Evolutionary conservation across 1,140 invertebrate species (phyloP), one percentile per base, ranked within the genome.

Genomic region (Coptotermes formosanus): DNA sequence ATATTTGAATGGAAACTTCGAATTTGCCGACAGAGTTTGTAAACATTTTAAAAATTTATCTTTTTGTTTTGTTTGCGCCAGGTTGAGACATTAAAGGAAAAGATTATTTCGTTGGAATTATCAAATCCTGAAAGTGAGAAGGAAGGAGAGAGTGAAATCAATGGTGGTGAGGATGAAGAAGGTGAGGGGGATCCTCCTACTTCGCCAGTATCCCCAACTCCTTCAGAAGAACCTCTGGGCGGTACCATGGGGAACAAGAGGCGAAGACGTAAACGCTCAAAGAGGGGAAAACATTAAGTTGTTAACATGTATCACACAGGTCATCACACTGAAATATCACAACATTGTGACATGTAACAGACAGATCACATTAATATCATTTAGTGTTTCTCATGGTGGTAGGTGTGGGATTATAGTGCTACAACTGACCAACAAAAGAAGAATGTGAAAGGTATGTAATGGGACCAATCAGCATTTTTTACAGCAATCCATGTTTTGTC

Each of bases 61-160:
- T 88, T 84, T 83, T 88, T 16, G 19, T 55, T 55, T 55, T 55
- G 16, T 14, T 14, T 3, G 19, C 3, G n/a, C 87, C 90, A 97
- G 96, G 96, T 97, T 89, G 96, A 97, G 92, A 97, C 96, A 82
- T 94, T 96, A 84, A 94, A 96, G 91, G 96, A 97, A 91, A 97
- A 97, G 91, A 97, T 97, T 88, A 96, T 97, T 90, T 97, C 96
- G 82, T 91, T 97, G 90, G 96, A 97, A 90, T 90, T 97, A 89
- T 95, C 94, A 83, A 94, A 94, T 88, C 93, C 94, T 19, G 93
- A 94, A 86, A 93, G 93, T 38, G 88, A 88, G 83, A 86, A 87
- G 30, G 88, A 89, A 23, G 86, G 86, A 8, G 87, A 87, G 38
- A 87, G 85, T 25, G 87, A 87, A 32, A 55, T 87, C 89, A 84